Conservation (phyloP, 1,140 invertebrate genomes). For the Neuroterus valhalla region DNA sequence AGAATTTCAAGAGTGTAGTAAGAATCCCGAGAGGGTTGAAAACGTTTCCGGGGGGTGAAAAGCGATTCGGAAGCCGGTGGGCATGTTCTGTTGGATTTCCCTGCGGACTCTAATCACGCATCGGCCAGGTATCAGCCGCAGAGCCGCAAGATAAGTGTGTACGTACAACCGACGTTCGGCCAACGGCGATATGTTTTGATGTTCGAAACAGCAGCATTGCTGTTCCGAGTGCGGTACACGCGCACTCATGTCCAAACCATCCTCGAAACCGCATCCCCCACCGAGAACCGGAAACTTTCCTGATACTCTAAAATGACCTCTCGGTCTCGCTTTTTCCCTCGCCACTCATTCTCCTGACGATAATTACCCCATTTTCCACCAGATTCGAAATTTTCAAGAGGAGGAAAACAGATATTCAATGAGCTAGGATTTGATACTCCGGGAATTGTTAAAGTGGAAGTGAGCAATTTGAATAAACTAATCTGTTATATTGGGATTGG, state of each 20-base stretch:
- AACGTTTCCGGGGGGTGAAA: too few relatives aligned
- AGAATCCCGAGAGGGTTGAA: too few relatives aligned
- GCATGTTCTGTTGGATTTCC: slow-evolving; percentile 69
- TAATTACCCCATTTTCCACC: too few relatives aligned
- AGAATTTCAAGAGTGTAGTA: slow-evolving; percentile 21
- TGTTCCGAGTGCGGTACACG: slow-evolving; percentile 11
- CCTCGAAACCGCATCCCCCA: slow-evolving; percentile 38
- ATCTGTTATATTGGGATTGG: too few relatives aligned
- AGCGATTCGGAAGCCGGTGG: slow-evolving; percentile 34
- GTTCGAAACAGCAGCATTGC: slow-evolving; percentile 53
- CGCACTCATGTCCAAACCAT: slow-evolving; percentile 36
- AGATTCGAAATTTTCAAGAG: too few relatives aligned
- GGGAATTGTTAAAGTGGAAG: too few relatives aligned
- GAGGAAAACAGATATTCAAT: too few relatives aligned
- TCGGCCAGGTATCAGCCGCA: slow-evolving; percentile 59
- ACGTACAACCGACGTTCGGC: slow-evolving; percentile 38
- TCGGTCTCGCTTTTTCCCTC: too few relatives aligned
- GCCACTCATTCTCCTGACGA: too few relatives aligned
- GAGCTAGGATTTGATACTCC: too few relatives aligned
- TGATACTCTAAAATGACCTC: too few relatives aligned
- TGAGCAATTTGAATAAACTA: too few relatives aligned
- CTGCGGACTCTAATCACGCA: slow-evolving; percentile 68
- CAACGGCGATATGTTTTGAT: slow-evolving; percentile 54
- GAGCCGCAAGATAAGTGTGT: slow-evolving; percentile 44
- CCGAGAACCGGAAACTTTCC: slow-evolving; percentile 36